phyloP scores from a whole-genome alignment of 2,888 invertebrate species.

The Seira musarum region DNA sequence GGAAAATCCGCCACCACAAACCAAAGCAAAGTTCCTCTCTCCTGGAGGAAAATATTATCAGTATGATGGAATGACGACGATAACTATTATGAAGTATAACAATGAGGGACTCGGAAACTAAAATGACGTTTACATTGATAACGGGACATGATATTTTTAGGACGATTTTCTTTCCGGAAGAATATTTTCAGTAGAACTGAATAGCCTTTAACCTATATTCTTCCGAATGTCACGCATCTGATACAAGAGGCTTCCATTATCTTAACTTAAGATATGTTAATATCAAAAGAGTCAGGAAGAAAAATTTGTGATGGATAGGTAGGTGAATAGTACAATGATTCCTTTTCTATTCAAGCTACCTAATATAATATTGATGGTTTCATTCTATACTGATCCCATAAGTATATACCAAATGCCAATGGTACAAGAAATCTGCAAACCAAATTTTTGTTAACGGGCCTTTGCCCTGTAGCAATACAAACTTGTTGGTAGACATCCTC shows the following conservation, averaged over 20 bases:
- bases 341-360: not conserved
- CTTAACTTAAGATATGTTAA: not conserved
- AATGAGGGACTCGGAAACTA: not conserved
- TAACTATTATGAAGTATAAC: constrained; percentile 16
- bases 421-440: constrained; percentile 12
- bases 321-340: not conserved
- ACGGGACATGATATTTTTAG: not conserved
- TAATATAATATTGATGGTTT: not conserved
- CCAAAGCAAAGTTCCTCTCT: constrained; percentile 19
- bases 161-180: constrained; percentile 2
- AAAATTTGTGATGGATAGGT: too few relatives aligned
- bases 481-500: not conserved
- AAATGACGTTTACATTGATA: constrained; percentile 18
- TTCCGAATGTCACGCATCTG: not conserved
- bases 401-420: not conserved
- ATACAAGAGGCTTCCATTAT: too few relatives aligned
- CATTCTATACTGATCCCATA: not conserved
- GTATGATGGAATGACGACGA: not conserved
- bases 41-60: not conserved
- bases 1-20: not conserved
- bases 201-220: not conserved
- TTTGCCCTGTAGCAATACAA: not conserved
- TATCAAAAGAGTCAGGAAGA: too few relatives aligned
- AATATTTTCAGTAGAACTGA: constrained; percentile 16
- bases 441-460: constrained; percentile 18